These are phyloP conservation scores for Butorides virescens DNA, from an alignment of 2,113 vertebrate genomes.

Conservation along the genomic window DNA sequence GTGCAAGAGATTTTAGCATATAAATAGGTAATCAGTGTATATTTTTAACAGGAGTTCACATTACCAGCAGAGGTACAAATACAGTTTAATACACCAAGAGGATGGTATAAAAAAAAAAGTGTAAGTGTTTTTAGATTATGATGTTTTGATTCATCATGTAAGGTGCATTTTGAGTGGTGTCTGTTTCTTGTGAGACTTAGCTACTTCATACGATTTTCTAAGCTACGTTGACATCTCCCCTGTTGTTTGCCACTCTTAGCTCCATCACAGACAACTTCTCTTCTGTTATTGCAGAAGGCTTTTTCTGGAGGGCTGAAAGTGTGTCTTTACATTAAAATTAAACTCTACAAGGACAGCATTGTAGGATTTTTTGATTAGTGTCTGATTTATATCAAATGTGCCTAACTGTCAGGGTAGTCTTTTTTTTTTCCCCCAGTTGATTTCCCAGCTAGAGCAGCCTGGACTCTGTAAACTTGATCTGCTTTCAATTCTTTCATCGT, in stretches of 20 bases:
- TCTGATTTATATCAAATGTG: background rate
- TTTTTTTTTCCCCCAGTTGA: background rate
- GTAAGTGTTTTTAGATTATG: background rate
- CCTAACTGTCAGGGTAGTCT: background rate
- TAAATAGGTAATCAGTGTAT: background rate
- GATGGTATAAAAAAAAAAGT: background rate
- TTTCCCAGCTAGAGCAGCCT: background rate
- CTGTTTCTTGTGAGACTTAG: background rate
- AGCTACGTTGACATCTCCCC: background rate
- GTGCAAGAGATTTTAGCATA: background rate
- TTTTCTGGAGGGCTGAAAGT: background rate
- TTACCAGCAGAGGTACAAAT: background rate
- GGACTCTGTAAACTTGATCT: background rate
- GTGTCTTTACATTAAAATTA: background rate
- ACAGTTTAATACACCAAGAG: background rate
- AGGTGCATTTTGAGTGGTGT: background rate
- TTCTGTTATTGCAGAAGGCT: background rate
- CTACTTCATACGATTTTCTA: background rate
- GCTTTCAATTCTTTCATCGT: background rate
- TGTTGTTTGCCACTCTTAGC: background rate
- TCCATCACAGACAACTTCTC: background rate
- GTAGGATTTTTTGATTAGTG: background rate
- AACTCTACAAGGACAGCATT: background rate
- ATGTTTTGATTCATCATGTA: background rate
- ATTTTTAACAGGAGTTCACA: background rate